Base-by-base conservation (phyloP, 2,888 invertebrate genomes). In the Danaus chrysippus region DNA sequence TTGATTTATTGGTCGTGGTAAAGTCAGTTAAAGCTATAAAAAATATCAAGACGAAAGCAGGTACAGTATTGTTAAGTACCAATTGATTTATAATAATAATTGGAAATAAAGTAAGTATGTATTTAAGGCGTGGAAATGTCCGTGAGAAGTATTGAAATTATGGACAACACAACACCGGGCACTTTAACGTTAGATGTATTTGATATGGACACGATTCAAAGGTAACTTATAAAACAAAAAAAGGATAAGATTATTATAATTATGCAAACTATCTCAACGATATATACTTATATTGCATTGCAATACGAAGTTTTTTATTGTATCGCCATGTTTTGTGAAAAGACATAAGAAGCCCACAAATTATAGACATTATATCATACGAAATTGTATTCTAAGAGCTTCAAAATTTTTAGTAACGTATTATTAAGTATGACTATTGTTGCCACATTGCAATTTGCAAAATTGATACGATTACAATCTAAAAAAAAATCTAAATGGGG, bases 1-100 rank as follows among this genome's bases (percentile, higher is more conserved):
- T 95, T 5, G 95, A 96, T 81, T 81, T 96, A 54, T 82, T 96
- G 57, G 95, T 94, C 0, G 93, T 93, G 10, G 93, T 96, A 0
- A 93, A 93, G 70, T 85, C 92, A 42, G 84, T 95, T 11, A 93
- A 93, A 56, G 92, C 93, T n/a, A 83, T 92, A 3, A 92, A 93
- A 72, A 90, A 92, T 15, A 91, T 95, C 11, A 93, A 91, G 67
- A 93, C 93, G 0, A 93, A 92, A 82, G 79, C 90, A 68, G 94
- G 94, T 75, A 75, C 6, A 3, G 11, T 56, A n/a, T 23, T 34
- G 10, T 58, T 23, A 42, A 19, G 19, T 6, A 42, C 56, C 10
- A 2, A 12, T 3, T 44, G 56, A 60, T 58, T 17, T 42, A 46
- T 10, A 19, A 52, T 58, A 17, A 44, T 5, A n/a, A 42, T 53